Conservation (phyloP, 2,113 vertebrate genomes). For the Castor canadensis region DNA sequence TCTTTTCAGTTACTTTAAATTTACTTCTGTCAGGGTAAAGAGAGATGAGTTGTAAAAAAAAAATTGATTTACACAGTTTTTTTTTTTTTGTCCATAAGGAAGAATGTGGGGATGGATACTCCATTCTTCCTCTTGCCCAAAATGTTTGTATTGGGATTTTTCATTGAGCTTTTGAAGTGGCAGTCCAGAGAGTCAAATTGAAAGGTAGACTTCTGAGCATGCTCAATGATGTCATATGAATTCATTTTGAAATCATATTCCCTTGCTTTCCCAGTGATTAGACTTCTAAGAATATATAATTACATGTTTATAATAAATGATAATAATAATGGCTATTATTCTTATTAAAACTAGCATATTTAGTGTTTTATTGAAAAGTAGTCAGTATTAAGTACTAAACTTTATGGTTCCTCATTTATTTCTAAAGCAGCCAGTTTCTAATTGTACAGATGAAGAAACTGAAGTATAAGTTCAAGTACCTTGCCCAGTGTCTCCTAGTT, state of each 20-base stretch:
- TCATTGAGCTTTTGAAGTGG: not conserved
- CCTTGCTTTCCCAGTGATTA: not conserved
- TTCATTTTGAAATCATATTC: not conserved
- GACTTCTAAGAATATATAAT: not conserved
- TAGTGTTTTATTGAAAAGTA: not conserved
- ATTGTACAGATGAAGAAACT: not conserved
- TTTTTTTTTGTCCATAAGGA: constrained; percentile 66
- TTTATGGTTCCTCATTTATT: not conserved
- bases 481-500: not conserved
- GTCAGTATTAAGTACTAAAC: not conserved
- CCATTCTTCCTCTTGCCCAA: not conserved
- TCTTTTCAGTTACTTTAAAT: constrained; percentile 79
- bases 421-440: not conserved
- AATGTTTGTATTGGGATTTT: constrained; percentile 5
- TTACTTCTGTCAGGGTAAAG: constrained; percentile 74
- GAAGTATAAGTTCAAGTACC: not conserved
- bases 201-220: not conserved
- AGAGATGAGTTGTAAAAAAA: constrained; percentile 74
- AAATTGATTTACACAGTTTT: constrained; percentile 65
- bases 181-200: not conserved
- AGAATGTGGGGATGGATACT: not conserved
- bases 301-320: not conserved
- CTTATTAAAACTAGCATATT: not conserved
- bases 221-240: not conserved
- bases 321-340: not conserved